phyloP scores from a whole-genome alignment of 2,797 vertebrate species.

The Trachops cirrhosus region DNA sequence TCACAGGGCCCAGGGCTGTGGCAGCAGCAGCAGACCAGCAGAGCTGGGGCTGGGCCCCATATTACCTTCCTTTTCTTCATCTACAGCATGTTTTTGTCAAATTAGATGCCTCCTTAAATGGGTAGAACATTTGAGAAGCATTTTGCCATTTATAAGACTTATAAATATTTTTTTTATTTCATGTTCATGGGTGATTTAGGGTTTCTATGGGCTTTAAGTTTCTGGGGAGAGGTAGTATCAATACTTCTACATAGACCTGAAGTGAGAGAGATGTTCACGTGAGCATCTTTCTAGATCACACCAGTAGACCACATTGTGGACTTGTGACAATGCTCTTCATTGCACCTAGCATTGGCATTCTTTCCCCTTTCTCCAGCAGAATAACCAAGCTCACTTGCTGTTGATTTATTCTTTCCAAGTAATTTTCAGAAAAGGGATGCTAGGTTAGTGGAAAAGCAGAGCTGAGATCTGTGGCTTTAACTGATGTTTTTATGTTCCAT shows the following conservation, averaged over 20 bases:
- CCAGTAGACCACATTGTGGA: background rate
- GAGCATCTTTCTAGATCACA: background rate
- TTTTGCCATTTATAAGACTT: background rate
- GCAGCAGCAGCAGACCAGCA: background rate
- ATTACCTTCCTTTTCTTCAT: background rate
- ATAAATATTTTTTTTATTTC: background rate
- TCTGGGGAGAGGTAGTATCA: background rate
- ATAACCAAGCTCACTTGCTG: background rate
- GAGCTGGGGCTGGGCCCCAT: background rate
- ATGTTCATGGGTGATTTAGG: background rate
- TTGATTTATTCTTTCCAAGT: conserved; percentile 49
- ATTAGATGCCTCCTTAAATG: background rate
- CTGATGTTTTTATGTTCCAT: conserved; percentile 13
- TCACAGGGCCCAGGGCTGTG: background rate
- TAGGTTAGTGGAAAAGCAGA: conserved; percentile 14
- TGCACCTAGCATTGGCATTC: background rate
- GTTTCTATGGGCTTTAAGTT: background rate
- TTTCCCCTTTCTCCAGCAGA: background rate
- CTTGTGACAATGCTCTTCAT: background rate
- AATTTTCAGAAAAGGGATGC: background rate
- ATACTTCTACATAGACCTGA: background rate
- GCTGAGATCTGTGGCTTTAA: conserved; percentile 43
- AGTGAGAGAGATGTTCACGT: background rate
- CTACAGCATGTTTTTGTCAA: background rate
- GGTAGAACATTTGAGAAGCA: background rate